Evolutionary conservation across 2,113 vertebrate species (phyloP).

Genomic region (Octodon degus): DNA sequence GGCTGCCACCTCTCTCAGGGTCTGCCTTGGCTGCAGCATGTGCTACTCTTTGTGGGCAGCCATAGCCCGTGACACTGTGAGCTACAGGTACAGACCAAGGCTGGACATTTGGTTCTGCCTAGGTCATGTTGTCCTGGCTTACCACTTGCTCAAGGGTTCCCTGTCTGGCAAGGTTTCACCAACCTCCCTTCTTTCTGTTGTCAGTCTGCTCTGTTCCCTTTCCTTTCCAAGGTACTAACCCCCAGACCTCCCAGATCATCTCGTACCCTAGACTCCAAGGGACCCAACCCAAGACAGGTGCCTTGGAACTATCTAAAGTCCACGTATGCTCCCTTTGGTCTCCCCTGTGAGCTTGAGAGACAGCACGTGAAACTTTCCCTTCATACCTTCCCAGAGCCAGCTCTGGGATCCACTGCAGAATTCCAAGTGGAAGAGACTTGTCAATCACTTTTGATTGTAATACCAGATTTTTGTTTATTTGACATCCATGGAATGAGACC

Average conservation of each 20-base stretch:
- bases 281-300: too few species aligned
- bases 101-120: neutral
- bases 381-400: neutral
- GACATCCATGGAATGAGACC: neutral
- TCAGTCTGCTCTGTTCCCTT: neutral
- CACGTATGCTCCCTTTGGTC: accelerated
- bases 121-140: neutral
- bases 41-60: neutral
- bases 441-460: neutral
- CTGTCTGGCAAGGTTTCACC: too few species aligned
- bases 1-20: neutral
- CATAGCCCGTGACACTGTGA: neutral
- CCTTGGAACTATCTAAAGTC: neutral
- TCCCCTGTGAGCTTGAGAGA: neutral
- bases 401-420: neutral
- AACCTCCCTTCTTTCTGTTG: accelerated
- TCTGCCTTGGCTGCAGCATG: neutral
- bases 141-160: neutral
- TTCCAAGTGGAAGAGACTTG: neutral
- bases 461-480: neutral
- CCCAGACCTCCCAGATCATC: neutral
- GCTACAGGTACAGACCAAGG: accelerated
- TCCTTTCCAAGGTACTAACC: neutral
- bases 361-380: too few species aligned
- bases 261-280: neutral